Evolutionary conservation across 2,888 invertebrate species (phyloP), one percentile per base, ranked within the genome.

Genomic region (Ormyrus rosae): DNA sequence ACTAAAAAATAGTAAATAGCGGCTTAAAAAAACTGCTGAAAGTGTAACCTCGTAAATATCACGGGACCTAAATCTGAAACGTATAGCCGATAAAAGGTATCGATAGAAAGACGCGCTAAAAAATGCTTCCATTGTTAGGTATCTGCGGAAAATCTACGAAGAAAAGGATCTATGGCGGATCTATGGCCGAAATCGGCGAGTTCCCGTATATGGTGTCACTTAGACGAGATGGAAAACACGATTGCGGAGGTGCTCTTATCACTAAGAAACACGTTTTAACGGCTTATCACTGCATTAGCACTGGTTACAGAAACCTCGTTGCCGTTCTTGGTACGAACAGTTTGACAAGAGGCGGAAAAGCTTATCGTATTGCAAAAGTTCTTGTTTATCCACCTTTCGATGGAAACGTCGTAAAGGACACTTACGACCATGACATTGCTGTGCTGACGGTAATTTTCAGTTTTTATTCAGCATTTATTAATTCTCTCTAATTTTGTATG

Each of bases 171-270:
- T 50, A 74, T 50, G 74, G 67, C 8, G 74, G 67, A 9, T 34
- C 13, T 9, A 4, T 3, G 11, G 56, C 69, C 48, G 9, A n/a
- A 45, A 34, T 64, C 45, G 69, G 48, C 46, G 56, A 77, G 51
- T 78, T 78, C 48, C 71, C 77, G n/a, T 71, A 71, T 65, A 71
- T 65, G 70, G 71, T 58, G 56, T 71, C 71, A 58, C 71, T 65
- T 1, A 50, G 65, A 6, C 64, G 64, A 8, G 64, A 64, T 51
- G 64, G 34, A 2, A 10, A 3, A 45, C 77, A 71, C 65, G 77
- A 78, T 58, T 65, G 64, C 58, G 71, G 45, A 6, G 71, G 58
- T 6, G 70, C 61, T 0, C 71, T 78, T 78, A 71, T 78, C 77
- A 63, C 46, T 11, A 0, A n/a, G 5, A 9, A 56, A 71, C 78